Base-by-base conservation (phyloP, 2,797 vertebrate genomes). In the Anolis apletophallus region DNA sequence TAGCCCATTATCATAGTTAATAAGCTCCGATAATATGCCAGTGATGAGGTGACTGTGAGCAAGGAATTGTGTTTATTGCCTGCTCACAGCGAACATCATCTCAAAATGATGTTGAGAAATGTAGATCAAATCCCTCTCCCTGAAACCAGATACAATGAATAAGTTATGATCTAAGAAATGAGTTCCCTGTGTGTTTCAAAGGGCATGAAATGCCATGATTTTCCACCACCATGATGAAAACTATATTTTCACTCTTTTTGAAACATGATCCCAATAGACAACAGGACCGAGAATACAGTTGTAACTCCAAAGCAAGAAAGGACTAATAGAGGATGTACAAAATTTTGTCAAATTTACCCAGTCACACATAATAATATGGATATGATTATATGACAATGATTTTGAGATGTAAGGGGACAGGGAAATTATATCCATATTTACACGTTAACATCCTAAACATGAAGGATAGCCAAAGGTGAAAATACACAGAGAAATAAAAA, bases 401-500 rank as follows among this genome's bases (percentile, higher is more conserved):
- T 75, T 36, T 67, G 29, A 82, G 40, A 32, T 46, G n/a, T 21
- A 59, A 4, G 17, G 73, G 32, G 73, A 29, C 26, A 73, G 46
- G 17, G 46, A 78, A 16, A 59, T 23, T 52, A 69, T 13, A 67
- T 23, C 19, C 36, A 17, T 36, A 77, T 87, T 71, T 77, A 21
- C 34, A 87, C 2, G 69, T 82, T 54, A 86, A 64, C 59, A 34
- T 52, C 52, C 13, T 80, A 26, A 26, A 67, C 8, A 5, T 23
- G 3, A 75, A 67, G 46, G 14, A 19, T 36, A 21, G 16, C 7
- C 6, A 54, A 54, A 76, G 26, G 34, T 55, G 57, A 40, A 34
- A 36, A 54, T 36, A 67, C 1, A 14, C 74, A 17, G 64, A 87
- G 19, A 76, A 76, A 81, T 68, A 87, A 76, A 78, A 81, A 52